These are phyloP conservation scores for Petrocephalus sullivani DNA, from an alignment of 2,797 vertebrate genomes.

Conservation along the genomic window DNA sequence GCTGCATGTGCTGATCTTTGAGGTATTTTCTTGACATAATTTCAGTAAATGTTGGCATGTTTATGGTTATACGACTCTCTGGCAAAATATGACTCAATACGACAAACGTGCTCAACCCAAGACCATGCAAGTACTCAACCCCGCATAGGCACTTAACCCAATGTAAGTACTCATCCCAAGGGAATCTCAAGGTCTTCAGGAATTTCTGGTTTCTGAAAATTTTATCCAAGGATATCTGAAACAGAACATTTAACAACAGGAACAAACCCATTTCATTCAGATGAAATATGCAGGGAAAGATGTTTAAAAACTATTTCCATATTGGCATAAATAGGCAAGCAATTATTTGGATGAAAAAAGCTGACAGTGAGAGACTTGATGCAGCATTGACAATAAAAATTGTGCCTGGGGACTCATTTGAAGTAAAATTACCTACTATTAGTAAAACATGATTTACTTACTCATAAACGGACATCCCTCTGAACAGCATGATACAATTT, in stretches of 20 bases:
- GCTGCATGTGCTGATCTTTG: background rate
- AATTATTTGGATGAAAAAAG: background rate
- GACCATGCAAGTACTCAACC: background rate
- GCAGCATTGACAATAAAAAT: background rate
- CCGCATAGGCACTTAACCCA: background rate
- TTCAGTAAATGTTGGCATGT: background rate
- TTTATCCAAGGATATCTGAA: background rate
- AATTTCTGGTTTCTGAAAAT: background rate
- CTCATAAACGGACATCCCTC: background rate
- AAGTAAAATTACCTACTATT: background rate
- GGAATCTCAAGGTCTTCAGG: background rate
- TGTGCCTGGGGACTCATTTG: background rate
- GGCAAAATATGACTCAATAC: background rate
- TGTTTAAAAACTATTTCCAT: background rate
- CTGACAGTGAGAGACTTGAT: background rate
- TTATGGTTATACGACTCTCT: background rate
- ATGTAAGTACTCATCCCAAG: background rate
- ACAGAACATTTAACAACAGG: background rate
- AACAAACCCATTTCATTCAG: background rate
- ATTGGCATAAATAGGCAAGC: background rate
- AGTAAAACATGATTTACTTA: slow-evolving; percentile 14
- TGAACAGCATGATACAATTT: slow-evolving; percentile 2
- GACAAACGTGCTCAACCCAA: background rate
- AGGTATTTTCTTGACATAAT: background rate
- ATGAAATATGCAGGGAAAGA: background rate